Percentiles rank a stretch among this genome's conserved stretches.
Evolutionary conservation across 2,113 vertebrate genomes (phyloP).

Genomic region (Rhombomys opimus): DNA sequence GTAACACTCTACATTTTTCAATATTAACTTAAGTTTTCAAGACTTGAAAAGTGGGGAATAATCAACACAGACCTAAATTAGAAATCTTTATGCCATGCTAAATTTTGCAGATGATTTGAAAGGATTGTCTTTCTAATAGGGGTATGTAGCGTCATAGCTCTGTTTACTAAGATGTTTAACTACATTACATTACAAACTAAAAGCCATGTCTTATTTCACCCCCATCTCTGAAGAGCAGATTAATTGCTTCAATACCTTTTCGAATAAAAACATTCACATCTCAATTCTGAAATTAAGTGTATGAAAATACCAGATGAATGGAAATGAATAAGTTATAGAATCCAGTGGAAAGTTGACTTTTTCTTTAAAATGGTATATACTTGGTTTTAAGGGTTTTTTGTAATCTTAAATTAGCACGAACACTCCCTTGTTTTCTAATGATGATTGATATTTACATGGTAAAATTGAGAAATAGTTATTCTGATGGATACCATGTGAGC

Average conservation of each 20-base stretch:
- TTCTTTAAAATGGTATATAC: background rate
- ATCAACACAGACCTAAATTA: slow-evolving; percentile 35
- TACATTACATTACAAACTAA: slow-evolving; percentile 7
- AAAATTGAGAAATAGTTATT: slow-evolving; percentile 46
- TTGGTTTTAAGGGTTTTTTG: background rate
- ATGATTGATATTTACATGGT: slow-evolving; percentile 2
- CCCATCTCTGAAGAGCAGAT: slow-evolving; percentile 17
- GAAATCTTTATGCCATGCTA: slow-evolving; percentile 17
- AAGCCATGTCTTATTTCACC: background rate
- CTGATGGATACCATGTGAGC: slow-evolving; percentile 6
- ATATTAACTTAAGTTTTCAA: background rate
- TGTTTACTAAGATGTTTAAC: slow-evolving; percentile 50
- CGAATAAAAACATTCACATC: slow-evolving; percentile 22
- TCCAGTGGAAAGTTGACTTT: slow-evolving; percentile 17
- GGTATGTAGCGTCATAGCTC: background rate
- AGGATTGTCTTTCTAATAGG: background rate
- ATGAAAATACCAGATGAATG: background rate
- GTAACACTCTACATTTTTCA: background rate
- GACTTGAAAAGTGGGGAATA: background rate
- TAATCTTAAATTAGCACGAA: slow-evolving; percentile 43
- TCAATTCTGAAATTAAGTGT: slow-evolving; percentile 43
- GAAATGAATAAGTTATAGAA: slow-evolving; percentile 11
- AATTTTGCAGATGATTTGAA: slow-evolving; percentile 35
- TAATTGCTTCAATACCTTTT: slow-evolving; percentile 16
- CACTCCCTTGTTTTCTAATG: slow-evolving; percentile 58